phyloP scores from a whole-genome alignment of 2,888 invertebrate genomes.

The Pandemis cinnamomeana region DNA sequence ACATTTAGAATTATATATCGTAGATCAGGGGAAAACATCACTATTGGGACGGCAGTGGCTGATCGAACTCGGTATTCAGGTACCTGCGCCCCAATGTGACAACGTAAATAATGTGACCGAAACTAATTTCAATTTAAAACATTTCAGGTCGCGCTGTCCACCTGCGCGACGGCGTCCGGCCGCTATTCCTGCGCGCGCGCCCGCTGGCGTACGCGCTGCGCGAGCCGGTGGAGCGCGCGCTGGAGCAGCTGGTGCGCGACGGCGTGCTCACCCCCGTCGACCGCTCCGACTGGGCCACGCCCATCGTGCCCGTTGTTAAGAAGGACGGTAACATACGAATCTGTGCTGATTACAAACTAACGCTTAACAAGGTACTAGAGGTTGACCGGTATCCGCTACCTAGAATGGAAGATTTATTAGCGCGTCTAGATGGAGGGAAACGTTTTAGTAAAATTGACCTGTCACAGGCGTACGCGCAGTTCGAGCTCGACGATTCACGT shows the following conservation, averaged over 20 bases:
- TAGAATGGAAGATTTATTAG: slow-evolving; percentile 2
- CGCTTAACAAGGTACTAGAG: not conserved
- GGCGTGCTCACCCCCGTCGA: no score
- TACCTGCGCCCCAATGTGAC: not conserved
- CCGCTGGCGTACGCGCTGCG: no score
- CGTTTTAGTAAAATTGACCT: slow-evolving; percentile 1
- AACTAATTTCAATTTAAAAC: not conserved
- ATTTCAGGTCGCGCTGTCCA: not conserved
- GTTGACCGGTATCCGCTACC: slow-evolving; percentile 6
- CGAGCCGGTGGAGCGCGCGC: no score
- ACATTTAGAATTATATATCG: not conserved
- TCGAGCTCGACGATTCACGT: not conserved
- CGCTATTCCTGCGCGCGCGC: not conserved
- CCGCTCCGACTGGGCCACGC: no score
- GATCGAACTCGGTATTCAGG: not conserved
- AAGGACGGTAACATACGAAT: no score
- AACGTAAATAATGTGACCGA: not conserved
- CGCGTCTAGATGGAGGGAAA: not conserved
- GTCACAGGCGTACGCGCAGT: not conserved
- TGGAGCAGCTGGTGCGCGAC: no score
- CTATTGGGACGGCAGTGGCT: not conserved
- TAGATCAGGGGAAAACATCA: not conserved
- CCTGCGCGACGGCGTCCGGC: not conserved
- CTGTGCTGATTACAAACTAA: no score
- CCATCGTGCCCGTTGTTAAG: no score